phyloP scores from a whole-genome alignment of 1,140 invertebrate species.

The Hyles euphorbiae region DNA sequence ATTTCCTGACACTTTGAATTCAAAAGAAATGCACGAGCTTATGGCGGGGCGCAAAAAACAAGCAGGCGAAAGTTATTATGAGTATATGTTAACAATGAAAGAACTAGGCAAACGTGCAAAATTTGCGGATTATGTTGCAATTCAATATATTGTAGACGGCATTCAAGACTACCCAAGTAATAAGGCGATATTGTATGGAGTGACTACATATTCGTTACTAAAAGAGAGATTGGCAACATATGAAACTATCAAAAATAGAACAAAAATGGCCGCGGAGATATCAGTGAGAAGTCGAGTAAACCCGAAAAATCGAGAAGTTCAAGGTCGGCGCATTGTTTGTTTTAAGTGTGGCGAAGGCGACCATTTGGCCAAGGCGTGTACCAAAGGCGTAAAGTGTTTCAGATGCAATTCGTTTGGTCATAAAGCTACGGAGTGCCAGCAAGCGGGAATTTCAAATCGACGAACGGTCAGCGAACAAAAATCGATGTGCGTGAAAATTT shows the following conservation, averaged over 20 bases:
- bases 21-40: slow-evolving; percentile 1
- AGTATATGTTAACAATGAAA: slow-evolving; percentile 5
- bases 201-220: slow-evolving; percentile 12
- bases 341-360: no score
- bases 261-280: background rate
- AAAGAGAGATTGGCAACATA: slow-evolving; percentile 20
- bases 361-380: no score
- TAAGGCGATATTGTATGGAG: slow-evolving; percentile 21
- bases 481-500: no score
- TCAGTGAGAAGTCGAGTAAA: background rate
- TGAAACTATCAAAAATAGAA: slow-evolving; percentile 6
- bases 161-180: slow-evolving; percentile 19
- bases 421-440: no score
- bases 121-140: slow-evolving; percentile 1
- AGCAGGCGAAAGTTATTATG: background rate
- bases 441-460: no score
- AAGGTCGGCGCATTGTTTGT: no score
- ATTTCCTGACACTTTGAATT: background rate
- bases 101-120: background rate
- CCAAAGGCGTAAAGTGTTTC: no score
- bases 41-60: background rate
- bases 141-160: slow-evolving; percentile 17
- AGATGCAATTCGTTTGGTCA: no score
- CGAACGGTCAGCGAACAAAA: no score
- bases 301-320: no score